Evolutionary conservation across 92 coral and sea anemone genomes (phyloP), one percentile per base, ranked within the genome.

Genomic region (Zoanthus gigantus): DNA sequence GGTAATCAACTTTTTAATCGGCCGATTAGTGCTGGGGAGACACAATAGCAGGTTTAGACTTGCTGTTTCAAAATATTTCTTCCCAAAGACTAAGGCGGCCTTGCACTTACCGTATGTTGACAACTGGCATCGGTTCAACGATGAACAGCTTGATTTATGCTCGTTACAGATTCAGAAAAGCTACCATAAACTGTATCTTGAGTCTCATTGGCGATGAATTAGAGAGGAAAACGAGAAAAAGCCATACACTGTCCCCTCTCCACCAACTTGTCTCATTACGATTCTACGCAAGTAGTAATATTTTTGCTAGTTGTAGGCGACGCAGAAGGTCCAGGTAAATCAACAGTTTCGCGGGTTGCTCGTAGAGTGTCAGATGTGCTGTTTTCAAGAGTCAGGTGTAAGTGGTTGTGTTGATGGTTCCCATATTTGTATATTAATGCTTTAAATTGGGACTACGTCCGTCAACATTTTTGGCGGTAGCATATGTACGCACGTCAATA

Each of bases 201-300:
- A 50, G 5, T 50, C 56, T 50, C 56, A 50, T 50, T 50, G 56
- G 56, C 12, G 56, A 50, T 50, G 56, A 50, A 2, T 50, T 50
- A 11, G 12, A 11, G 11, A 7, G 56, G 12, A 50, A 7, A 11
- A 7, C 56, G 13, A 68, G 12, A 68, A 68, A 42, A 68, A 68
- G 23, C 9, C 11, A 68, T 68, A 42, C 73, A 68, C 6, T 68
- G 73, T 68, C 73, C 4, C 73, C 73, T 23, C 11, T 34, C 11
- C 30, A 68, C 7, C 71, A 63, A 68, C 73, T 68, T 31, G 37
- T 68, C 37, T 9, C 73, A 30, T 6, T 7, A 28, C 73, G 73
- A 68, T 68, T 68, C 71, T 85, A 81, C 18, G 90, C 90, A 3
- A 82, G 71, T 53, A 88, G 94, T 68, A 3, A 7, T 50, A 0